Evolutionary conservation across 1,140 invertebrate species (phyloP).

Genomic region (Rhynchophorus ferrugineus): DNA sequence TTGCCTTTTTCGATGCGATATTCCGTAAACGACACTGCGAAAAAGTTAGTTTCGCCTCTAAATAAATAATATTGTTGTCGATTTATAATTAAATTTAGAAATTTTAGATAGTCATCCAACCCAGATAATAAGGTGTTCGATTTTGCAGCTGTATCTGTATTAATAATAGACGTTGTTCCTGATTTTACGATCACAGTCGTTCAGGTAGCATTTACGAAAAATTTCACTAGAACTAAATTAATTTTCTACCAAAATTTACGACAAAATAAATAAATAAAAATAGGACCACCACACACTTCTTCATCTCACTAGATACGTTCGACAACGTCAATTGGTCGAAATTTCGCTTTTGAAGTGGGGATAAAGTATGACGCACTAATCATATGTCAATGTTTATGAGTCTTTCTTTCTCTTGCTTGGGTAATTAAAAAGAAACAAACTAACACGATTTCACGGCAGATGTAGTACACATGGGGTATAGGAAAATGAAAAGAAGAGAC

Average conservation of each 20-base stretch:
- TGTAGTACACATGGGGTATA: too few relatives aligned
- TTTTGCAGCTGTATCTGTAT: neutral
- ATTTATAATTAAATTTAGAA: neutral
- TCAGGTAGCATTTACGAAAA: neutral
- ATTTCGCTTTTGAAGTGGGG: neutral
- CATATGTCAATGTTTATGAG: too few relatives aligned
- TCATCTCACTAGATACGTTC: neutral
- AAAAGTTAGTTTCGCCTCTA: neutral
- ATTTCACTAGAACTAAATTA: neutral
- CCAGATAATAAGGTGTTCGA: neutral
- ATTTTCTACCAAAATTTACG: neutral
- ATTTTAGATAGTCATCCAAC: neutral
- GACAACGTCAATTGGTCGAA: neutral
- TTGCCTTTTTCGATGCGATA: too few relatives aligned
- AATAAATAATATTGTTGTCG: neutral
- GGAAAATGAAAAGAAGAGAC: too few relatives aligned
- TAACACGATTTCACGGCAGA: too few relatives aligned
- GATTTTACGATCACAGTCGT: neutral
- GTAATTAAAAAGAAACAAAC: too few relatives aligned
- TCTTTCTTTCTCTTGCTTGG: too few relatives aligned
- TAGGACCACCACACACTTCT: neutral
- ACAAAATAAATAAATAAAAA: neutral
- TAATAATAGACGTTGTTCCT: neutral
- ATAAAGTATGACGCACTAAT: too few relatives aligned
- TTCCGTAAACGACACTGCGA: too few relatives aligned